Evolutionary conservation across 2,888 invertebrate species (phyloP).

Genomic region (Psylliodes chrysocephalus): DNA sequence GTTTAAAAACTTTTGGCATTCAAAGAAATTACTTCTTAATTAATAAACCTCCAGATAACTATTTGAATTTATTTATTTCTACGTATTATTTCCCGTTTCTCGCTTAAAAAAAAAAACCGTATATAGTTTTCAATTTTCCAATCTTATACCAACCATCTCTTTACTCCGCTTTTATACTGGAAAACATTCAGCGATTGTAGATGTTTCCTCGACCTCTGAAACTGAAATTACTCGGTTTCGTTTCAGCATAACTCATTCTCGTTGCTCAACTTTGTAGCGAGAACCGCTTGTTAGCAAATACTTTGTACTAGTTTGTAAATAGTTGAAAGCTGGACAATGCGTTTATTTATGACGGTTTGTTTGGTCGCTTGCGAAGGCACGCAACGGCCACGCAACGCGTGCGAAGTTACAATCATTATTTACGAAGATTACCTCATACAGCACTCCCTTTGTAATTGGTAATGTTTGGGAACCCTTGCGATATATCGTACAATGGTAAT

Average conservation of each 20-base stretch:
- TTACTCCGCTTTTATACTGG: too few relatives aligned
- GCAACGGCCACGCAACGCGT: conserved; percentile 17
- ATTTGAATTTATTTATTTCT: too few relatives aligned
- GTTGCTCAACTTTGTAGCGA: conserved; percentile 2
- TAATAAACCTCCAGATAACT: too few relatives aligned
- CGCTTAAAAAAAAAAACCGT: too few relatives aligned
- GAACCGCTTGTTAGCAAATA: conserved; percentile 13
- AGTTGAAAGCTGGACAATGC: conserved; percentile 16
- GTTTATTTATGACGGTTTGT: conserved; percentile 11
- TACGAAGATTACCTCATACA: not conserved
- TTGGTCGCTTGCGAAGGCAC: not conserved
- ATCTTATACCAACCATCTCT: too few relatives aligned
- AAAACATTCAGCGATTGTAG: too few relatives aligned
- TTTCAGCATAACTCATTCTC: conserved; percentile 21
- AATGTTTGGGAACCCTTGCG: not conserved
- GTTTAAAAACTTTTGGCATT: too few relatives aligned
- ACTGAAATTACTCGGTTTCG: conserved; percentile 6
- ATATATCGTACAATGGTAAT: not conserved
- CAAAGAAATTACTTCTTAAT: too few relatives aligned
- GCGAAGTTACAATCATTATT: not conserved
- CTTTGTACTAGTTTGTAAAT: conserved; percentile 19
- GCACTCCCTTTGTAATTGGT: not conserved
- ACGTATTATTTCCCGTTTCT: too few relatives aligned
- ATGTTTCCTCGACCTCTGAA: not conserved
- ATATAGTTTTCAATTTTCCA: too few relatives aligned